Percentiles rank a stretch among this genome's conserved stretches.
phyloP scores from a whole-genome alignment of 1,140 invertebrate species.

The Trachymyrmex cornetzi region DNA sequence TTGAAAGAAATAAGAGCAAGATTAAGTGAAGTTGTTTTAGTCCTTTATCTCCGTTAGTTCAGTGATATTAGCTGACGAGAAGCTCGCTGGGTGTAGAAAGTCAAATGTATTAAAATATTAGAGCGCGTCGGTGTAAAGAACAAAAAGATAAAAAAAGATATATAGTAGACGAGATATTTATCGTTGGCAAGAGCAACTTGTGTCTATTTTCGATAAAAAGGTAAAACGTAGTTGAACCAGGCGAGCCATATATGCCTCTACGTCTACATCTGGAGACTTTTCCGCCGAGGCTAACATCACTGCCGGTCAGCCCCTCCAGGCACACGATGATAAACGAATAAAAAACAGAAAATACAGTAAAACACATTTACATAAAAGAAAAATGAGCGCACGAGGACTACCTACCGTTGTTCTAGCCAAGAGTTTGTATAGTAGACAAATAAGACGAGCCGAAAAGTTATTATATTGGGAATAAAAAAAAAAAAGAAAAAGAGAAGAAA shows the following conservation, averaged over 20 bases:
- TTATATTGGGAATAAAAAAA: slow-evolving; percentile 17
- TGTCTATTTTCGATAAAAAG: slow-evolving; percentile 58
- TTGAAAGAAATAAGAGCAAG: not conserved
- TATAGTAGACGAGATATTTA: slow-evolving; percentile 36
- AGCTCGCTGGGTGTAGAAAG: slow-evolving; percentile 54
- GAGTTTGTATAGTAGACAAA: slow-evolving; percentile 63
- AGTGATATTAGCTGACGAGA: slow-evolving; percentile 61
- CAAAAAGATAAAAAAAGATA: slow-evolving; percentile 27
- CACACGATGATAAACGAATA: slow-evolving; percentile 43
- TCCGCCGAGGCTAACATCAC: slow-evolving; percentile 51
- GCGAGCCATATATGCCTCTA: slow-evolving; percentile 12
- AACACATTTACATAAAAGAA: slow-evolving; percentile 45
- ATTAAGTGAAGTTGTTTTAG: not conserved
- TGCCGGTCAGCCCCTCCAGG: slow-evolving; percentile 52
- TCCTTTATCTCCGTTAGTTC: not conserved
- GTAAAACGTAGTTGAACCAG: slow-evolving; percentile 32
- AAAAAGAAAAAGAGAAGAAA: slow-evolving; percentile 11
- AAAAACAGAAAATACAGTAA: slow-evolving; percentile 40
- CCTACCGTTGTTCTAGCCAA: slow-evolving; percentile 51
- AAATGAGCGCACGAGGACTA: slow-evolving; percentile 32
- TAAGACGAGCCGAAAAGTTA: slow-evolving; percentile 40
- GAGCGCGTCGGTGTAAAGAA: slow-evolving; percentile 29
- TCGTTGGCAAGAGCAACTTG: slow-evolving; percentile 24
- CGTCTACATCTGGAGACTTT: slow-evolving; percentile 47
- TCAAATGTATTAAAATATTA: slow-evolving; percentile 41